Percentiles rank a stretch among this genome's conserved stretches.
Conservation (phyloP, 2,888 invertebrate species). For the Elegia similella region DNA sequence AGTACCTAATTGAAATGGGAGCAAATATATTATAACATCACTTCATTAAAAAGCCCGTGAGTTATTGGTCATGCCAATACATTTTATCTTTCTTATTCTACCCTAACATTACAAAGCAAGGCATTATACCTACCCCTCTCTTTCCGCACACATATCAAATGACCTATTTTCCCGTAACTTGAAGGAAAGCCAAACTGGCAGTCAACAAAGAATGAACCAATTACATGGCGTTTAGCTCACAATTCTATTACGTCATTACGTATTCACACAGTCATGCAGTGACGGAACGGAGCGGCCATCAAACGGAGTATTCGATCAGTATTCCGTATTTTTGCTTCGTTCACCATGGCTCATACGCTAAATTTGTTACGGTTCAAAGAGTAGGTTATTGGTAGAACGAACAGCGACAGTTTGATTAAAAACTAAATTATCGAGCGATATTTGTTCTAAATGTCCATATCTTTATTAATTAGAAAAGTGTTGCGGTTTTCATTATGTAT, state of each 20-base stretch:
- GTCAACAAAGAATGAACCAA: slow-evolving; percentile 28
- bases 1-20: too few relatives aligned
- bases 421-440: too few relatives aligned
- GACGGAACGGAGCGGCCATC: slow-evolving; percentile 50
- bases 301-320: slow-evolving; percentile 65
- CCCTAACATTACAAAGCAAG: not conserved
- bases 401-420: slow-evolving; percentile 17
- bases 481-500: too few relatives aligned
- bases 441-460: too few relatives aligned
- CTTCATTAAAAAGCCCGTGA: not conserved
- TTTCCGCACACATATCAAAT: not conserved
- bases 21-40: not conserved
- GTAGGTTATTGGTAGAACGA: slow-evolving; percentile 18
- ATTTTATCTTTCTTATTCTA: not conserved
- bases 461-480: too few relatives aligned
- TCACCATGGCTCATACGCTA: slow-evolving; percentile 59
- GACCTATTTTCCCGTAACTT: slow-evolving; percentile 6
- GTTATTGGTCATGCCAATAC: not conserved
- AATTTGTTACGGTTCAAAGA: slow-evolving; percentile 25
- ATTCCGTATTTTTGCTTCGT: slow-evolving; percentile 65
- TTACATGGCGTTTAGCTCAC: slow-evolving; percentile 60
- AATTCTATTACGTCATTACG: slow-evolving; percentile 57
- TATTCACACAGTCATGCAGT: slow-evolving; percentile 67
- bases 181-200: slow-evolving; percentile 32
- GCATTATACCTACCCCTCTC: not conserved